These are phyloP conservation scores for Cathartes aura DNA, from an alignment of 2,113 vertebrate genomes.

Conservation along the genomic window DNA sequence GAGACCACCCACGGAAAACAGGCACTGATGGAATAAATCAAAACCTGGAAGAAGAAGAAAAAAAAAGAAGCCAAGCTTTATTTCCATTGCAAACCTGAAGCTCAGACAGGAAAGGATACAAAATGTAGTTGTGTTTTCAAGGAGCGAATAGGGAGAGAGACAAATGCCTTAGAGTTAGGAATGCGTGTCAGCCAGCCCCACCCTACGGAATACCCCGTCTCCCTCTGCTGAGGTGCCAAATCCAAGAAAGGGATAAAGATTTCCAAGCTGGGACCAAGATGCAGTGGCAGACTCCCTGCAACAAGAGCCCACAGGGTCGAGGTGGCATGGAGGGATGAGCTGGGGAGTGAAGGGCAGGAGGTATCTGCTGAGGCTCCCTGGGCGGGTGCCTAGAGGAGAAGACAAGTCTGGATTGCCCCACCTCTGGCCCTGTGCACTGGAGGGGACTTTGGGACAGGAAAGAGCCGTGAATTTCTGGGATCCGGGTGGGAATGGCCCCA, in stretches of 20 bases:
- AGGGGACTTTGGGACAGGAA: neutral
- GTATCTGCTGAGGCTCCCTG: neutral
- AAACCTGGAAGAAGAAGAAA: neutral
- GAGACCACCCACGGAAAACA: neutral
- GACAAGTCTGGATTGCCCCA: too few species aligned
- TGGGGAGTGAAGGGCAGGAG: neutral
- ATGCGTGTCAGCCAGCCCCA: neutral
- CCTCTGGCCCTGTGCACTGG: neutral
- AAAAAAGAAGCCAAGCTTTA: neutral
- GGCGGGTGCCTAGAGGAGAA: neutral
- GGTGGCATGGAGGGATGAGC: too few species aligned
- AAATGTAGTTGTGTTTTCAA: neutral
- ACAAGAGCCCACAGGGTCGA: neutral
- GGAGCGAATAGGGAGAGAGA: neutral
- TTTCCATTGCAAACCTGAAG: neutral
- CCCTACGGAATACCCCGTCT: fast-evolving
- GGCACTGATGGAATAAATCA: neutral
- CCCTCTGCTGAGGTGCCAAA: neutral
- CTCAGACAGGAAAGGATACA: neutral
- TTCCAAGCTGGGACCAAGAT: neutral
- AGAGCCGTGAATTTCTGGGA: neutral
- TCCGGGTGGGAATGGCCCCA: neutral
- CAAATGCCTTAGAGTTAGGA: neutral
- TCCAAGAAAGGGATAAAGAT: fast-evolving
- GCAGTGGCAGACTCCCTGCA: neutral